phyloP scores from a whole-genome alignment of 2,797 vertebrate genomes.

The Enteromius anoplus region DNA sequence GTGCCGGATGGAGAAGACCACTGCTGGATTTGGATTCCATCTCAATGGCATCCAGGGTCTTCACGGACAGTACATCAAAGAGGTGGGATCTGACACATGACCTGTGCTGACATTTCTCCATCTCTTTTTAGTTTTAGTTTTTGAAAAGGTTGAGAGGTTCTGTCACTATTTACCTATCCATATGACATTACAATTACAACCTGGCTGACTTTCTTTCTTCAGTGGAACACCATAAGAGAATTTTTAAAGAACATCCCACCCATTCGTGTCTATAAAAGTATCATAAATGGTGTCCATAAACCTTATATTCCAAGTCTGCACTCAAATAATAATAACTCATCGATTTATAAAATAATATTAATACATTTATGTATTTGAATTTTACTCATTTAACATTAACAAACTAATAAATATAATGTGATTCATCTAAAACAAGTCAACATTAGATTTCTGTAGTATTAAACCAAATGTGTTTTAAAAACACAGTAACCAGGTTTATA shows the following conservation, averaged over 20 bases:
- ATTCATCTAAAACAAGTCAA: neutral
- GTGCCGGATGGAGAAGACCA: conserved; percentile 82
- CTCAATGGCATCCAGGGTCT: conserved; percentile 84
- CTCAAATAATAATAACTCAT: neutral
- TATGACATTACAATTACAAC: conserved; percentile 1
- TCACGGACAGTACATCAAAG: conserved; percentile 81
- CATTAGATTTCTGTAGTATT: neutral
- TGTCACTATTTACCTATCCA: neutral
- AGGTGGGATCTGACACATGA: conserved; percentile 75
- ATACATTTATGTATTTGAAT: neutral
- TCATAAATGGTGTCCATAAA: neutral
- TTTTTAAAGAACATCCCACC: neutral
- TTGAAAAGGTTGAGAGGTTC: neutral
- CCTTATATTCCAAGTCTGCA: neutral
- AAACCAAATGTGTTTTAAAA: neutral
- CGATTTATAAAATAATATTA: too few relatives aligned
- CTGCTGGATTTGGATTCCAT: conserved; percentile 87
- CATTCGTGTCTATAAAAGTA: neutral
- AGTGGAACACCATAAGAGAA: neutral
- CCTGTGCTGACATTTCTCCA: neutral
- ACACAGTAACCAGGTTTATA: neutral
- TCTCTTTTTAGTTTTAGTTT: neutral
- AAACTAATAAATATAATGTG: neutral
- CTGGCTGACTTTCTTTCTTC: neutral
- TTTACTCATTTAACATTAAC: neutral